Evolutionary conservation across 2,888 invertebrate species (phyloP), one percentile per base, ranked within the genome.

Genomic region (Leptopilina drosophilae): DNA sequence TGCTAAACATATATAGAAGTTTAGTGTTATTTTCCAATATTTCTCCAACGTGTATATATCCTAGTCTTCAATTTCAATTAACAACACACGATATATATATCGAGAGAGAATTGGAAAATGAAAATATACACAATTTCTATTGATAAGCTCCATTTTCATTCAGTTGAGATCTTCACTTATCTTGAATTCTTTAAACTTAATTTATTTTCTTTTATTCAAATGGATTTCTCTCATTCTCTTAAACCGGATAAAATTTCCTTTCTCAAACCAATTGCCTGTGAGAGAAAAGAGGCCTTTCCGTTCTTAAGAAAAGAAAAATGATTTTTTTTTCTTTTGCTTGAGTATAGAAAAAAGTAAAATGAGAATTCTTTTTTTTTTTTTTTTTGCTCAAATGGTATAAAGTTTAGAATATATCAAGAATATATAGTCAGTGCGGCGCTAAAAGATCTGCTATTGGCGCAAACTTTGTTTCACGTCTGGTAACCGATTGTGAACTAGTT

Each of bases 401-500:
- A 64, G 64, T 64, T 64, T 40, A 40, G 64, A 64, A 64, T 64
- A 64, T 64, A 64, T 64, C 20, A 64, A 26, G 64, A 64, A 64
- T 64, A 64, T 12, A 49, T 49, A 42, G 7, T 64, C 33, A 64
- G 33, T 64, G 20, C 20, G 64, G 6, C 64, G 40, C 64, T 64
- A 64, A 33, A 59, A 65, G 7, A 78, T 78, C 59, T 75, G 78
- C 66, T 78, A 76, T 78, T 78, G 66, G 66, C 33, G 66, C 33
- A 79, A 79, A 77, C 59, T 79, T 77, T 77, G 56, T 75, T 42
- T 33, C 42, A 64, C 64, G 40, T 53, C 62, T 64, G 65, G 67
- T 59, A 59, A 62, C 33, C 62, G 65, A 56, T 64, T 66, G 20
- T 56, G 49, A 59, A 77, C 65, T 76, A 66, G 62, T 77, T 77